A percentile compares a stretch with the other conserved stretches of the same genome.
Conservation (phyloP, 1,140 invertebrate genomes). For the Bombus huntii region DNA sequence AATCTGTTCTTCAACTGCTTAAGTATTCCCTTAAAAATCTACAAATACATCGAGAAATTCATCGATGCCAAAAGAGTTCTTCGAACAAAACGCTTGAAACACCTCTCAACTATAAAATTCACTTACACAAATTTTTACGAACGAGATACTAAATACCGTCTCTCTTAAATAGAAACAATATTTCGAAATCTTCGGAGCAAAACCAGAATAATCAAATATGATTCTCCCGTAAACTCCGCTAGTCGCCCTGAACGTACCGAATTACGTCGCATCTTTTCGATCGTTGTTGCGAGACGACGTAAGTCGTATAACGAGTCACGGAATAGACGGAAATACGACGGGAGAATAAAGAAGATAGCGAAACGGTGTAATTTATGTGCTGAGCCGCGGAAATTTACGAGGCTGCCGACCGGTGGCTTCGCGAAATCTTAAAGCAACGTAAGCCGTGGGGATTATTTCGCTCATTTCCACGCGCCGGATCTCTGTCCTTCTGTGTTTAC, state of each 20-base stretch:
- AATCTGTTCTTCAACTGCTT: too few species aligned
- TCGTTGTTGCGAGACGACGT: neutral
- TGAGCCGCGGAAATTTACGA: neutral
- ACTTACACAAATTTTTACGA: too few species aligned
- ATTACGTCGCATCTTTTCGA: neutral
- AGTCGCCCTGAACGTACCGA: fast-evolving
- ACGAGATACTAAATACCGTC: too few species aligned
- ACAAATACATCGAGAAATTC: too few species aligned
- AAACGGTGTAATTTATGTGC: neutral
- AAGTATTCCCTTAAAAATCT: too few species aligned
- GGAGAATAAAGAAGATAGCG: neutral
- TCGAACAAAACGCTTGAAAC: too few species aligned
- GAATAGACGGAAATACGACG: neutral
- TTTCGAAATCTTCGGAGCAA: neutral
- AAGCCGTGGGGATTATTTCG: constrained; percentile 16
- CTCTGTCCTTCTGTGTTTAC: constrained; percentile 24
- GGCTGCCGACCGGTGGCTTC: neutral
- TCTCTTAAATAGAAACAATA: neutral
- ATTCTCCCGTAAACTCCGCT: neutral
- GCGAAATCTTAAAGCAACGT: constrained; percentile 24
- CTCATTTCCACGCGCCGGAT: neutral
- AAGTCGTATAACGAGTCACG: neutral
- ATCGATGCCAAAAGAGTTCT: too few species aligned
- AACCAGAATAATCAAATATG: neutral
- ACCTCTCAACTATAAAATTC: too few species aligned